phyloP scores from a whole-genome alignment of 2,113 vertebrate genomes.

The Heterochromis multidens region DNA sequence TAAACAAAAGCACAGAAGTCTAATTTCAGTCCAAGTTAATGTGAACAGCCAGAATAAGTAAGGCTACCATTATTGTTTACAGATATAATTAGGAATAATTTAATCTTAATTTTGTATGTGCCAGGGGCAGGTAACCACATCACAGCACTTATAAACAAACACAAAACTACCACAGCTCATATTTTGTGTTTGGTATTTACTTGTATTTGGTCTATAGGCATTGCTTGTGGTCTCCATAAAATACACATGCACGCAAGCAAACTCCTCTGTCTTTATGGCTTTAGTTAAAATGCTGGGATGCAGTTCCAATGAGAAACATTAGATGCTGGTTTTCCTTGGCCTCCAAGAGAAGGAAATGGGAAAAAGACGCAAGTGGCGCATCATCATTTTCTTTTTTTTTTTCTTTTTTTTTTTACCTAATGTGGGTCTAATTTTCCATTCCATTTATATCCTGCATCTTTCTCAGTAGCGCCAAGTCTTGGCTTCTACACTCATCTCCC shows the following conservation, averaged over 20 bases:
- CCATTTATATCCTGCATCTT: slow-evolving; percentile 69
- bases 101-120: neutral
- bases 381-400: slow-evolving; percentile 48
- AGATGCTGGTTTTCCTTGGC: slow-evolving; percentile 38
- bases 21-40: neutral
- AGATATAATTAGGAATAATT: neutral
- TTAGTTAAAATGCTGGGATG: slow-evolving; percentile 19
- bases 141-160: neutral
- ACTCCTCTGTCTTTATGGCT: slow-evolving; percentile 4
- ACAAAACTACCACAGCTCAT: neutral
- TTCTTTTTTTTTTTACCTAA: slow-evolving; percentile 56
- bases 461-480: slow-evolving; percentile 8
- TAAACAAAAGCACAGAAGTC: neutral
- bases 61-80: neutral
- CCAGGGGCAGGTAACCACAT: neutral
- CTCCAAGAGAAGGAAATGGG: slow-evolving; percentile 43
- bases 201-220: slow-evolving; percentile 1
- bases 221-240: neutral
- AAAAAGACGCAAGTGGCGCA: slow-evolving; percentile 53
- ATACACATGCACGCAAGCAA: neutral
- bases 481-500: neutral
- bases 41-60: neutral
- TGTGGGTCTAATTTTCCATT: slow-evolving; percentile 72
- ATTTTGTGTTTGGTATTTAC: neutral
- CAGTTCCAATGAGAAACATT: slow-evolving; percentile 76